Conservation (phyloP, 2,888 invertebrate species). For the Carpatolechia fugitivella region DNA sequence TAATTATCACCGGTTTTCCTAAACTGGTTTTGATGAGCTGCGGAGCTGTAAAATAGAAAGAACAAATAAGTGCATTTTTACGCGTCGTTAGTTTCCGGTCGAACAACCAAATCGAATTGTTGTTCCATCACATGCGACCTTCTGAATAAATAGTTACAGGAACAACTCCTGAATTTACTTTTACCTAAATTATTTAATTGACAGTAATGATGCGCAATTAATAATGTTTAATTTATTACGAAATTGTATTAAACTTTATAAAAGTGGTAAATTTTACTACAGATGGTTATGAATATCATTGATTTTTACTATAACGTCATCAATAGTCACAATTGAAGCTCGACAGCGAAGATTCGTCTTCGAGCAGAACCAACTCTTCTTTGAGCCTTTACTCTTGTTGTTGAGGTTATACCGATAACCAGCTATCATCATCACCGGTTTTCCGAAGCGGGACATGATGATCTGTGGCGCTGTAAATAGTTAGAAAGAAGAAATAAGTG, state of each 20-base stretch:
- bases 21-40: not conserved
- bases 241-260: not conserved
- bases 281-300: slow-evolving; percentile 6
- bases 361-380: slow-evolving; percentile 32
- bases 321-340: slow-evolving; percentile 37
- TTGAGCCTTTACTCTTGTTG: slow-evolving; percentile 22
- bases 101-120: too few relatives aligned
- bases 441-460: slow-evolving; percentile 29
- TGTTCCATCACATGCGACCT: too few relatives aligned
- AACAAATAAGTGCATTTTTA: too few relatives aligned
- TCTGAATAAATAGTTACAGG: too few relatives aligned
- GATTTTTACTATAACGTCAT: slow-evolving; percentile 38
- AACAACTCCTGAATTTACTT: too few relatives aligned
- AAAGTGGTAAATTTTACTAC: too few relatives aligned
- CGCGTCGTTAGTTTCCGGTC: too few relatives aligned
- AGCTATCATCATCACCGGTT: slow-evolving; percentile 28
- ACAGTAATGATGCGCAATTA: too few relatives aligned
- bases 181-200: too few relatives aligned
- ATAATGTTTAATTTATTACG: too few relatives aligned
- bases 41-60: not conserved
- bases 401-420: slow-evolving; percentile 39
- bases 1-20: not conserved
- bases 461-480: slow-evolving; percentile 20
- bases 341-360: slow-evolving; percentile 32
- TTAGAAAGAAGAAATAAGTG: too few relatives aligned